Base-by-base conservation (phyloP, 1,140 invertebrate genomes). In the Chionoecetes opilio region DNA sequence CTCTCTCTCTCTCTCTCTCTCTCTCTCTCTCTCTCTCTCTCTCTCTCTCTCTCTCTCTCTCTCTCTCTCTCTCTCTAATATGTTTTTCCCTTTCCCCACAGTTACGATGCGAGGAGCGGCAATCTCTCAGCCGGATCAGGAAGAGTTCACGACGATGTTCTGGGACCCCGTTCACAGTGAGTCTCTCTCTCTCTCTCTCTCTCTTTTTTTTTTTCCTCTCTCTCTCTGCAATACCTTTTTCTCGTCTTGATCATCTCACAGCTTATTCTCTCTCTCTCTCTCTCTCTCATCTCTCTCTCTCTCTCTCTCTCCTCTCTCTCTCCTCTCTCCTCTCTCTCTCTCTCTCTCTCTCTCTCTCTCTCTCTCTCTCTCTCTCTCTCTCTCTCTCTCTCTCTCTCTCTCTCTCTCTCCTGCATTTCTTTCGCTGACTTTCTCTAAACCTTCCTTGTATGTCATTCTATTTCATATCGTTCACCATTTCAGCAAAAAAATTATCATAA, bases 101-200 rank as follows among this genome's bases (percentile, higher is more conserved):
- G 92, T 53, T 93, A 93, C 26, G 92, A 93, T 32, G 92, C 92
- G 1, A 37, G 92, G 84, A 86, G 82, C 29, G 92, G 92, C n/a
- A 93, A 86, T 82, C 82, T 93, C 9, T 93, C 92, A 31, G 84
- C 92, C 6, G 92, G 92, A 3, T 37, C 82, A 14, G 92, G 82
- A 21, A 82, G 92, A 46, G 82, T 93, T 26, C 92, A 93, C 26
- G 92, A 86, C n/a, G n/a, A 86, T 26, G 17, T 46, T 26, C 82
- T 93, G 38, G 92, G 92, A 5, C 92, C 92, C 17, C 82, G 92
- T 0, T 93, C 92, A 31, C 37, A 86, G 92, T 93, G n/a, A 93
- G 91, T 91, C 29, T 89, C 41, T n/a, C 8, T 21, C 63, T 75
- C 6, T n/a, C n/a, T 21, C n/a, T 75, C 6, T n/a, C 3, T 75